Evolutionary conservation across 1,140 invertebrate species (phyloP), one percentile per base, ranked within the genome.

Genomic region (Araneus ventricosus): DNA sequence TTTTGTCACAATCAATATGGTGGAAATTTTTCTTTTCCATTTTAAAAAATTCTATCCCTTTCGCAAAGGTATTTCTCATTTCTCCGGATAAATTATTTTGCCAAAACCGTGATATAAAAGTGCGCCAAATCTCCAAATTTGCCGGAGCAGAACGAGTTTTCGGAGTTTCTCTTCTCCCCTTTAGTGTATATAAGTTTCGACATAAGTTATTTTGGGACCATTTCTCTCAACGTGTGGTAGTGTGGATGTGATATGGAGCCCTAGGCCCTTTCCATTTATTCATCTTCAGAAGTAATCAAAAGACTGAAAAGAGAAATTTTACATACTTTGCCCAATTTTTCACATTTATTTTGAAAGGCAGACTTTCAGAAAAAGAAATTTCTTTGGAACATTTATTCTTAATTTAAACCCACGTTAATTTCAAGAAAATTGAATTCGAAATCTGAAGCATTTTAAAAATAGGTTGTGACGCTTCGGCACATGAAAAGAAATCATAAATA

Each of bases 1-100:
- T 80, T 90, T 90, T 90, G 88, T 80, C 88, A 90, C 88, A 90
- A 90, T 90, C 88, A 80, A 90, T 90, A 90, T 80, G 75, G 61
- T 52, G 87, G 45, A 75, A 70, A 34, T 75, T 88, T 57, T 90
- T 90, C 75, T 59, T 59, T 80, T 59, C 30, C 39, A 27, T 37
- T 59, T 80, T 24, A 20, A n/a, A 41, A 24, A 27, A 86, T n/a
- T 34, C 41, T 37, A 14, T 39, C 37, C 88, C 75, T 34, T 30
- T 34, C 34, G 75, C 34, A 59, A 27, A 80, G 52, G 88, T 90
- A 90, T 90, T 80, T 90, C 88, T 79, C 88, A 90, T 90, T 90
- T 90, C 75, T 45, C 70, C n/a, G 27, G 70, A 30, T 80, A 57
- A 80, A 90, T 80, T 90, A 57, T 80, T 90, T 90, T 90, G 37